Evolutionary conservation across 1,140 invertebrate genomes (phyloP), one percentile per base, ranked within the genome.

Genomic region (Muscidifurax raptorellus): DNA sequence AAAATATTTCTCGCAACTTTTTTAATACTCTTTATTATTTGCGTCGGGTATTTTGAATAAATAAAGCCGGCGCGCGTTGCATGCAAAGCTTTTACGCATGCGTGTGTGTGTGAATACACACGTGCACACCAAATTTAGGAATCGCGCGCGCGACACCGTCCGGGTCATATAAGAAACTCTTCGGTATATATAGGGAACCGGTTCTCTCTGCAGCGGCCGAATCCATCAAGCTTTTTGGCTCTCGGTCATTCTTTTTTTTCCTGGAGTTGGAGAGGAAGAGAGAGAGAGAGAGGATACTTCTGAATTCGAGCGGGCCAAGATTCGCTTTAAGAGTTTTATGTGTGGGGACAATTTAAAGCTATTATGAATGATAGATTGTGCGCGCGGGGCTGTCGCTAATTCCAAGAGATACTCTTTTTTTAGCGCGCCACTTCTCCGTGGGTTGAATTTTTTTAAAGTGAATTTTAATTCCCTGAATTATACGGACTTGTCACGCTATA

Each of bases 141-240:
- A 64, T 59, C 76, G 74, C 15, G 18, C 74, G 74, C 74, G 72
- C 28, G 32, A 32, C 69, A 74, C 28, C 32, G 32, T 18, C 28
- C 22, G 71, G 32, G 13, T 30, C 32, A 9, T 71, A 18, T 40
- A 9, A 40, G 22, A 59, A 7, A 22, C 22, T 1, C 5, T 9
- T 13, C 71, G 27, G 30, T 9, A 13, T 2, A n/a, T n/a, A n/a
- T 32, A 40, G 22, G 7, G 10, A 76, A 76, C 74, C 74, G 74
- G 74, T 76, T 76, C n/a, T 76, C n/a, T 9, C n/a, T 10, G 15
- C 1, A 18, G 28, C 27, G 22, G 74, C 74, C 28, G 40, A 76
- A 76, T 76, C 74, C 74, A 76, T 76, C 74, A 76, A 76, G 25
- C 32, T 76, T 36, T 76, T 47, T 75, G 72, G 18, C 72, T 76